phyloP scores from a whole-genome alignment of 2,888 invertebrate genomes.

The Salpingus planirostris region DNA sequence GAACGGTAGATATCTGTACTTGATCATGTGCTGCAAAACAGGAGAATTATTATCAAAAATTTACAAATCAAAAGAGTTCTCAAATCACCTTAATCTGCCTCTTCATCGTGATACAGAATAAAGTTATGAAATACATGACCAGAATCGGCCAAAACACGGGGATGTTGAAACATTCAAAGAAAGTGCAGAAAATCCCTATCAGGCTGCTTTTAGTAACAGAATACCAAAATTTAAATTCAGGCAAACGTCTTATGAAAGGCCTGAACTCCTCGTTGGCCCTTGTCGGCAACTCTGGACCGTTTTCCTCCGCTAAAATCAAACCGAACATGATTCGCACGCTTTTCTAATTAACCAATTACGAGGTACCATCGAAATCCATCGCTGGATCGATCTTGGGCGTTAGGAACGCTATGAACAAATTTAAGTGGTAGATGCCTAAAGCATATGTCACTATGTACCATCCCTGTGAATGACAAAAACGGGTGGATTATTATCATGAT shows the following conservation, averaged over 20 bases:
- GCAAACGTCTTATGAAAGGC: conserved; percentile 92
- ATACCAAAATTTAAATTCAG: conserved; percentile 99
- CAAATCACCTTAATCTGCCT: conserved; percentile 90
- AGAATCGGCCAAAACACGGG: conserved; percentile 99
- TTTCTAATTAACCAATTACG: conserved; percentile 1
- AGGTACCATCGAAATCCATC: conserved; percentile 81
- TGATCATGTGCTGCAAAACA: conserved; percentile 93
- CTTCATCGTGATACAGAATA: conserved; percentile 99
- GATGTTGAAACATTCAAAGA: conserved; percentile 96
- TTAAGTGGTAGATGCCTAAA: conserved; percentile 97
- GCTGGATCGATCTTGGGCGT: conserved; percentile 99
- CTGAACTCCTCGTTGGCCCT: conserved; percentile 95
- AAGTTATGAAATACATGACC: conserved; percentile 98
- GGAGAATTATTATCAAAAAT: too few relatives aligned
- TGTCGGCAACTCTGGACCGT: conserved; percentile 90
- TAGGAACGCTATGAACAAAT: conserved; percentile 98
- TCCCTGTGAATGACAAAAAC: too few relatives aligned
- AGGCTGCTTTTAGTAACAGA: conserved; percentile 91
- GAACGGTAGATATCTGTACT: conserved; percentile 97
- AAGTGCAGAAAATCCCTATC: conserved; percentile 84
- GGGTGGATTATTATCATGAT: too few relatives aligned
- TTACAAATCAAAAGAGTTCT: not conserved
- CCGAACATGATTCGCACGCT: not conserved
- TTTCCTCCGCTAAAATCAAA: conserved; percentile 53
- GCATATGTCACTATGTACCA: conserved; percentile 99